Conservation (phyloP, 1,140 invertebrate species). For the Nymphalis io region DNA sequence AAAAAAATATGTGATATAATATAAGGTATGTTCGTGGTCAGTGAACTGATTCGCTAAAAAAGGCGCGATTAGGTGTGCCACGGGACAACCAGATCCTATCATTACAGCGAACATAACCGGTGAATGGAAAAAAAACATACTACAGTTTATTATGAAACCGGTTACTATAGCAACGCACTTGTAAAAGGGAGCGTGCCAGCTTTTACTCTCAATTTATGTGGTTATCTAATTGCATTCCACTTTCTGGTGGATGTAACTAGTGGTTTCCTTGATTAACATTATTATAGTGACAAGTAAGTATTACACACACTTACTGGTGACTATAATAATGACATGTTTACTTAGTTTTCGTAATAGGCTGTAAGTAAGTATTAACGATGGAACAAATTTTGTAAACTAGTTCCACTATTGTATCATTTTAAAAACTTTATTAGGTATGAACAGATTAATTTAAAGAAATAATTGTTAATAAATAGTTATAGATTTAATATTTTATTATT, state of each 20-base stretch:
- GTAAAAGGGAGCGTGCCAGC: constrained; percentile 65
- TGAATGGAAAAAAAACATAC: constrained; percentile 74
- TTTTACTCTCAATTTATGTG: constrained; percentile 76
- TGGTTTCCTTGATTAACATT: constrained; percentile 22
- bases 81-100: constrained; percentile 41
- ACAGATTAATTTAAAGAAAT: too few species aligned
- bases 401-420: too few species aligned
- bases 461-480: too few species aligned
- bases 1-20: constrained; percentile 37
- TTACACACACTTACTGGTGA: neutral
- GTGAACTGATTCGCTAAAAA: constrained; percentile 46
- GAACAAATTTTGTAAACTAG: too few species aligned
- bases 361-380: too few species aligned
- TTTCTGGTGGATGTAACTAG: constrained; percentile 45
- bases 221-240: constrained; percentile 64
- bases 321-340: too few species aligned
- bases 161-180: constrained; percentile 52
- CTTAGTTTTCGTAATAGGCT: too few species aligned
- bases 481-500: too few species aligned
- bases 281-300: neutral
- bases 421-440: too few species aligned
- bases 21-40: constrained; percentile 49
- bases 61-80: constrained; percentile 45
- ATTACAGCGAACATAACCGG: constrained; percentile 52
- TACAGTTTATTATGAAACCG: constrained; percentile 67